Percentiles rank a stretch among this genome's conserved stretches.
Evolutionary conservation across 2,888 invertebrate species (phyloP).

Genomic region (Melanargia galathea): DNA sequence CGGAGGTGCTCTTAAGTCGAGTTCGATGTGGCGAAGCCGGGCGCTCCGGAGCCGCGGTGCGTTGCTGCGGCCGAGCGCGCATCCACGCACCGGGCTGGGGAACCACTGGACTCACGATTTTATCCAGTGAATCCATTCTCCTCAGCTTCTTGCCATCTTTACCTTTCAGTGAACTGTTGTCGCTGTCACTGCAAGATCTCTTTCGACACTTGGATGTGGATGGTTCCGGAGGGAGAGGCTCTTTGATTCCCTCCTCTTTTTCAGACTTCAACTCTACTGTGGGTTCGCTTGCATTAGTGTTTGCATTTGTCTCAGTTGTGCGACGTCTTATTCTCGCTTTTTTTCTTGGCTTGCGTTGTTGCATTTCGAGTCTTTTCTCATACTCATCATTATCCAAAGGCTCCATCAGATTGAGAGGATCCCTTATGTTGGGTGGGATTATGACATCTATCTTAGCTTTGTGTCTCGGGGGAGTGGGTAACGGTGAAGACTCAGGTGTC

Average conservation of each 20-base stretch:
- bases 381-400: conserved; percentile 91
- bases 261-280: conserved; percentile 51
- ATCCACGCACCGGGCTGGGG: conserved; percentile 95
- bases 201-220: conserved; percentile 70
- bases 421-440: conserved; percentile 95
- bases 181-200: conserved; percentile 81
- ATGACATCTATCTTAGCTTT: conserved; percentile 93
- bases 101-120: conserved; percentile 95
- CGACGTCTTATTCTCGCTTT: conserved; percentile 83
- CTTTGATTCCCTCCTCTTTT: conserved; percentile 64
- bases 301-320: conserved; percentile 71
- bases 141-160: conserved; percentile 82
- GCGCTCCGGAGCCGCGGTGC: conserved; percentile 65
- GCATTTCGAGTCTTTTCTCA: conserved; percentile 88
- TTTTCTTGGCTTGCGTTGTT: conserved; percentile 86
- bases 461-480: conserved; percentile 90
- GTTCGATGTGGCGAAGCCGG: conserved; percentile 75
- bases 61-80: conserved; percentile 72
- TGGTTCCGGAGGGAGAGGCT: conserved; percentile 66
- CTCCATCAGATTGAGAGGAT: conserved; percentile 93
- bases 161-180: conserved; percentile 78
- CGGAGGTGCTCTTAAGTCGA: conserved; percentile 59
- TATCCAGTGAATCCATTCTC: conserved; percentile 89
- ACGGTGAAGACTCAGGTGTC: conserved; percentile 95
- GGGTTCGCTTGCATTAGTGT: conserved; percentile 41